Base-by-base conservation (phyloP, 2,888 invertebrate species). In the Cloeon dipterum region DNA sequence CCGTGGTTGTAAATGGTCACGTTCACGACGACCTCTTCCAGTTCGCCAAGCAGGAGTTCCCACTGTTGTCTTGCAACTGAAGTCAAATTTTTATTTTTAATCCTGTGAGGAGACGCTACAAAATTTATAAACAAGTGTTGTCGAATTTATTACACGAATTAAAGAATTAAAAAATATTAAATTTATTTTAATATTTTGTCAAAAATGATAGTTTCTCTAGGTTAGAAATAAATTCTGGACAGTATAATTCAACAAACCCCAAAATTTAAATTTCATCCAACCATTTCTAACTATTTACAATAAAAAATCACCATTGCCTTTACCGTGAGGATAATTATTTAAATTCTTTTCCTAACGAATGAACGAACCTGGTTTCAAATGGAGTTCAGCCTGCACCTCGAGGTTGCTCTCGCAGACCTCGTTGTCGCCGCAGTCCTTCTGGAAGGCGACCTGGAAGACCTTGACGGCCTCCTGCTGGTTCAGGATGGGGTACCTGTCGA, bases 371-470 rank as follows among this genome's bases (percentile, higher is more conserved):
- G 59, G 58, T n/a, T 63, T 63, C 36, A 75, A 53, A 46, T 65
- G 58, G 10, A 78, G 56, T 29, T 60, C 61, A 8, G 78, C 74
- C 16, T 59, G 56, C 2, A 88, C 61, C 25, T 67, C 60, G 34
- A 93, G 57, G 48, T 83, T 70, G 48, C 88, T 89, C 51, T 81
- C 70, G 52, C 93, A 94, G 16, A 78, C 62, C 46, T 83, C 83
- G 50, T 91, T 83, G 1, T 66, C 59, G 1, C 89, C 91, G 49
- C 93, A 93, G 51, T 89, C 85, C 54, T 89, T 91, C 44, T 85
- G 72, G 63, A 89, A 86, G 33, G 74, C 76, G 1, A 83, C 88
- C 47, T 75, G 69, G 50, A 88, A 85, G 21, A 71, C 65, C 41
- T 74, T 71, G 20, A 75, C 70, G 1, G 86, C 83, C 48, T 75